Conservation (phyloP, 2,888 invertebrate genomes). For the Microctonus aethiopoides region DNA sequence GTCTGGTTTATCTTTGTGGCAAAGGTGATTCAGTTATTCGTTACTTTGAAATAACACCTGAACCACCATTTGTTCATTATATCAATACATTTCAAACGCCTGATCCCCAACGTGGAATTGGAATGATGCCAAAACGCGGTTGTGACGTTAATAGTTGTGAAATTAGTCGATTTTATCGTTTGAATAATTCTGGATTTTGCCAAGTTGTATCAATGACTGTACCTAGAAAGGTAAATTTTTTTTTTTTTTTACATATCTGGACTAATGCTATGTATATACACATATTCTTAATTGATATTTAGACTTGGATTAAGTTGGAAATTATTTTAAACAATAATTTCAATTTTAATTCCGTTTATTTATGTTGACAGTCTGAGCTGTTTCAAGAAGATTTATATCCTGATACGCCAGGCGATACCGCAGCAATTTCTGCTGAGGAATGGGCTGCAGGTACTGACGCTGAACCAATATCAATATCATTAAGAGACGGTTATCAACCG, state of each 20-base stretch:
- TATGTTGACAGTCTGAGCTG: conserved; percentile 79
- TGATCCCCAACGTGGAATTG: conserved; percentile 97
- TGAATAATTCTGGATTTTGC: conserved; percentile 93
- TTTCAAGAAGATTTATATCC: conserved; percentile 98
- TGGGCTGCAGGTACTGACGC: conserved; percentile 91
- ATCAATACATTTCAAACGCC: conserved; percentile 97
- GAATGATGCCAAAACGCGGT: conserved; percentile 98
- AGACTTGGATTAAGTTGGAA: conserved; percentile 24
- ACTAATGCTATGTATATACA: too few relatives aligned
- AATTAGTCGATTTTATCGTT: conserved; percentile 93
- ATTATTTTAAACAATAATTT: conserved; percentile 8
- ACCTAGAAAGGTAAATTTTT: conserved; percentile 81
- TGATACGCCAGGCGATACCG: conserved; percentile 91
- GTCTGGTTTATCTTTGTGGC: conserved; percentile 93
- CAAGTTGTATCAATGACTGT: conserved; percentile 98
- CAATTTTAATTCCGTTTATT: conserved; percentile 2
- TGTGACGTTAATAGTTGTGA: conserved; percentile 95
- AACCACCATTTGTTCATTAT: conserved; percentile 94
- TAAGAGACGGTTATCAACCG: conserved; percentile 82
- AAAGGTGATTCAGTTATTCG: conserved; percentile 98
- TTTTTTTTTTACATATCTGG: too few relatives aligned
- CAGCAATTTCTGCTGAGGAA: conserved; percentile 90
- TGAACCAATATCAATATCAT: conserved; percentile 90
- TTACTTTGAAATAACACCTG: conserved; percentile 93
- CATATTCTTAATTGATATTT: too few relatives aligned